A percentile compares a stretch with the other conserved stretches of the same genome.
Conservation (phyloP, 2,888 invertebrate species). For the Drosophila prolongata region DNA sequence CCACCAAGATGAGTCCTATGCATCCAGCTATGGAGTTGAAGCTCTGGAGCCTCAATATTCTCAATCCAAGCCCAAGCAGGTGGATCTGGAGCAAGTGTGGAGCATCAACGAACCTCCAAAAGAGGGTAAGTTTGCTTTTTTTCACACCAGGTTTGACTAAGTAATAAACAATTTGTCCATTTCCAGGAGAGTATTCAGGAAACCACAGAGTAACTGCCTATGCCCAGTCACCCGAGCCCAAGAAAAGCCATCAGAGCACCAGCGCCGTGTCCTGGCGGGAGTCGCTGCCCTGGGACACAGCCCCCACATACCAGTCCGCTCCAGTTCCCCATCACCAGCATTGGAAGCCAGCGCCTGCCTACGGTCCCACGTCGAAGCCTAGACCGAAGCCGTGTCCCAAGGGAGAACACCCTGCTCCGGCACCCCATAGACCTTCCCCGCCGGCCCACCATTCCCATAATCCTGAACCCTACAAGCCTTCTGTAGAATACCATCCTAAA, state of each 20-base stretch:
- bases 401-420: conserved; percentile 1
- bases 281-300: conserved; percentile 59
- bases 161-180: not conserved
- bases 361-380: conserved; percentile 1
- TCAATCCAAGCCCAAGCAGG: conserved; percentile 17
- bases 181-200: conserved; percentile 23
- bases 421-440: conserved; percentile 7
- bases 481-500: not conserved
- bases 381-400: conserved; percentile 12
- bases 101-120: conserved; percentile 29
- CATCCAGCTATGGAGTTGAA: conserved; percentile 4
- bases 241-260: conserved; percentile 7
- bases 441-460: not conserved
- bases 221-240: conserved; percentile 31
- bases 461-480: not conserved
- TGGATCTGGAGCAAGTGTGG: conserved; percentile 42
- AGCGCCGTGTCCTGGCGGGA: conserved; percentile 44
- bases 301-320: conserved; percentile 23
- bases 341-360: conserved; percentile 8
- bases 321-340: conserved; percentile 8
- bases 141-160: rapidly evolving
- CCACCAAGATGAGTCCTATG: conserved; percentile 4
- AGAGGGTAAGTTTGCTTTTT: conserved; percentile 28
- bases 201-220: conserved; percentile 32
- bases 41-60: not conserved